These are phyloP conservation scores for Pomatorhinus ruficollis DNA, from an alignment of 2,113 vertebrate genomes.

Conservation along the genomic window DNA sequence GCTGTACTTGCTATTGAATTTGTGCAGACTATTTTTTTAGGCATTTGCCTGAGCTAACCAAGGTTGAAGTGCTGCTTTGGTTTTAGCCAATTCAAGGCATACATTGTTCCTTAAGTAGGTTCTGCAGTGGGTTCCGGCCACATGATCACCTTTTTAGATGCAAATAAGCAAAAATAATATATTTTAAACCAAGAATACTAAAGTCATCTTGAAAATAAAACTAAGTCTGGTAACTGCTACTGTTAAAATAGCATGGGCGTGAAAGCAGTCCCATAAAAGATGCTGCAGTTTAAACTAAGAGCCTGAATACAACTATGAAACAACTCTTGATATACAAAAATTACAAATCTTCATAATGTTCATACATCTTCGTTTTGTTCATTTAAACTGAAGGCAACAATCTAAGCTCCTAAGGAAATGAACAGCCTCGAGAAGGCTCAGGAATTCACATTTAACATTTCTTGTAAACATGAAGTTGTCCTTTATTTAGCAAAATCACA, in stretches of 20 bases:
- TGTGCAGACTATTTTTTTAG: not conserved
- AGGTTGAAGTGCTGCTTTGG: not conserved
- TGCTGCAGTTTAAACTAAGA: not conserved
- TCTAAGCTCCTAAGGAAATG: not conserved
- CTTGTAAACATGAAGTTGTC: not conserved
- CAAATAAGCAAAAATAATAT: not conserved
- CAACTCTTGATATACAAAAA: not conserved
- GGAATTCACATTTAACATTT: not conserved
- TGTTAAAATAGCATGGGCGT: not conserved
- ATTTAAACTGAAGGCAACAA: not conserved
- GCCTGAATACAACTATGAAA: not conserved
- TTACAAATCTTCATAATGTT: not conserved
- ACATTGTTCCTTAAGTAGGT: not conserved
- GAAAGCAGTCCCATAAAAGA: not conserved
- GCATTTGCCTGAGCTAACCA: not conserved
- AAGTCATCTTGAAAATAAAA: not conserved
- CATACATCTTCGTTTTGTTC: not conserved
- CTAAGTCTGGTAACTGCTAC: not conserved
- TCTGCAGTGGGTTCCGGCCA: not conserved
- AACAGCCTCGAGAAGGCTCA: not conserved
- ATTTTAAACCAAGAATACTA: not conserved
- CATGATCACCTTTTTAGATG: not conserved
- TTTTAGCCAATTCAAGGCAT: not conserved
- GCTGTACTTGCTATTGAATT: not conserved
- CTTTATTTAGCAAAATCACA: not conserved